Evolutionary conservation across 2,888 invertebrate genomes (phyloP).

Genomic region (Apodemia zela): DNA sequence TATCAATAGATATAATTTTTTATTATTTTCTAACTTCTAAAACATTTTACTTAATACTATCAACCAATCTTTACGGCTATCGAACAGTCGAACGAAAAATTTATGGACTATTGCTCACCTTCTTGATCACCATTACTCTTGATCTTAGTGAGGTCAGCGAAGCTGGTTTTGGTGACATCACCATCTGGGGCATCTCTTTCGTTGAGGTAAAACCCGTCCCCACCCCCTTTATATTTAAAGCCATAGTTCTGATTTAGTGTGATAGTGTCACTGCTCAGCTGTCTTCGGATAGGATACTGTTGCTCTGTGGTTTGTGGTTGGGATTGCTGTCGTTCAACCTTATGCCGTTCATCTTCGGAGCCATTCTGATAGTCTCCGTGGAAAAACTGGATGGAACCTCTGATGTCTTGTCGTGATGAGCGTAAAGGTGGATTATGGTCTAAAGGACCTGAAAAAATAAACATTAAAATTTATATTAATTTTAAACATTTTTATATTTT

Average conservation of each 20-base stretch:
- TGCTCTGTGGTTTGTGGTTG: conserved; percentile 57
- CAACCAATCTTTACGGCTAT: too few species aligned
- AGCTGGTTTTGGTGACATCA: conserved; percentile 81
- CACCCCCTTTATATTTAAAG: conserved; percentile 54
- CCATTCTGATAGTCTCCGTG: conserved; percentile 80
- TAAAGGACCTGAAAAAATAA: conserved; percentile 54
- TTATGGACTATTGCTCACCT: conserved; percentile 41
- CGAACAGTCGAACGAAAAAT: too few species aligned
- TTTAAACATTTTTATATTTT: too few species aligned
- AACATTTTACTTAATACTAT: too few species aligned
- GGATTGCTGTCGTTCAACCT: conserved; percentile 81
- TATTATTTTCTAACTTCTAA: too few species aligned
- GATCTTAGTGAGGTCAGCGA: conserved; percentile 85
- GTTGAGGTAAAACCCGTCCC: conserved; percentile 71
- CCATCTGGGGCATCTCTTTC: conserved; percentile 82
- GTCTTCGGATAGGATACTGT: conserved; percentile 65
- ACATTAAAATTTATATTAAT: not conserved
- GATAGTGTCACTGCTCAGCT: conserved; percentile 81
- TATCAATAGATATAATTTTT: too few species aligned
- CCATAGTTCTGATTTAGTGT: conserved; percentile 57
- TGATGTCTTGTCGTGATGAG: conserved; percentile 87
- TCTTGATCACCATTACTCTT: conserved; percentile 73
- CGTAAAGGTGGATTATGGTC: conserved; percentile 86
- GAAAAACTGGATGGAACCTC: conserved; percentile 84
- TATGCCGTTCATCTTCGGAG: conserved; percentile 49